phyloP scores from a whole-genome alignment of 2,888 invertebrate genomes.

The Leptothorax acervorum region DNA sequence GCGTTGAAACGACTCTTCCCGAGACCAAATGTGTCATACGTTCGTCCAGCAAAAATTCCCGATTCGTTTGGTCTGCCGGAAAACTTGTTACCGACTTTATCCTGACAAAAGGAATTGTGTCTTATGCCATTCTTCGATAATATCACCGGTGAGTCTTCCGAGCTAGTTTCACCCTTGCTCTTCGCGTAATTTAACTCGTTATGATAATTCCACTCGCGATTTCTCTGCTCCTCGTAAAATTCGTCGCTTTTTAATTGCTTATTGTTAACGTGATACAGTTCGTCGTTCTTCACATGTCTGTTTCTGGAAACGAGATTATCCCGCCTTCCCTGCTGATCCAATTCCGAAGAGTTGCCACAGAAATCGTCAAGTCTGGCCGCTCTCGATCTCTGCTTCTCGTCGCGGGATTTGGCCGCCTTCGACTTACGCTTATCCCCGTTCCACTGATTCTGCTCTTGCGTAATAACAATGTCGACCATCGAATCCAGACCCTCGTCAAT shows the following conservation, averaged over 20 bases:
- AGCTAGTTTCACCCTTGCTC: slow-evolving; percentile 63
- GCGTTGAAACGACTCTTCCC: slow-evolving; percentile 83
- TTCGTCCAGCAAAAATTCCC: slow-evolving; percentile 79
- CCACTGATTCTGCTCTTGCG: slow-evolving; percentile 84
- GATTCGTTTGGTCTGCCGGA: slow-evolving; percentile 74
- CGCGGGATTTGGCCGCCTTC: slow-evolving; percentile 62
- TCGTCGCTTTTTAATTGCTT: slow-evolving; percentile 79
- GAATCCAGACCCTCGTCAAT: slow-evolving; percentile 91
- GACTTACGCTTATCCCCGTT: slow-evolving; percentile 54
- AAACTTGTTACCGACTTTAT: slow-evolving; percentile 72
- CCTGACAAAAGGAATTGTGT: slow-evolving; percentile 72
- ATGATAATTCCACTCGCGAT: slow-evolving; percentile 74
- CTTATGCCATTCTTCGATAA: slow-evolving; percentile 60
- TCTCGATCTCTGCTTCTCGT: slow-evolving; percentile 67
- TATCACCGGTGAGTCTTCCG: slow-evolving; percentile 61
- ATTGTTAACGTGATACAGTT: slow-evolving; percentile 64
- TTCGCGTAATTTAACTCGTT: slow-evolving; percentile 72
- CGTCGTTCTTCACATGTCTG: slow-evolving; percentile 71
- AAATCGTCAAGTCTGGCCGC: slow-evolving; percentile 60
- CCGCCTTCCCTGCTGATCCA: slow-evolving; percentile 39
- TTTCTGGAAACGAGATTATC: slow-evolving; percentile 36
- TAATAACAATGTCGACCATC: slow-evolving; percentile 90
- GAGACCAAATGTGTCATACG: slow-evolving; percentile 82
- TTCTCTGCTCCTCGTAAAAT: slow-evolving; percentile 77
- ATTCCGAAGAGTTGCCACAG: neutral